Conservation (phyloP, 2,113 vertebrate genomes). For the Gymnorhina tibicen region DNA sequence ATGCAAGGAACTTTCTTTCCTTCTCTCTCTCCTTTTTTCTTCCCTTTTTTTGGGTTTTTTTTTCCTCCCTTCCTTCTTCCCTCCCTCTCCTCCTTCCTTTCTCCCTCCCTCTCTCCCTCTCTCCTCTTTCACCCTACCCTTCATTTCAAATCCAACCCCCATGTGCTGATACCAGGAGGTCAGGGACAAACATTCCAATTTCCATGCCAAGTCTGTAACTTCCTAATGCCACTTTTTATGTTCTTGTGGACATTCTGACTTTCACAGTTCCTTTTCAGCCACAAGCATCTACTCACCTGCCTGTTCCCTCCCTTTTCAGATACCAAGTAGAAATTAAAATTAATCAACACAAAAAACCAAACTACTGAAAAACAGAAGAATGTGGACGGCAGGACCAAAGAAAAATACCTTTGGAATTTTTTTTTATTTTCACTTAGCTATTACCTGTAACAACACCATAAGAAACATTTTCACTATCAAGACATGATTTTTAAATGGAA, state of each 20-base stretch:
- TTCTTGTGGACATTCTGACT: not conserved
- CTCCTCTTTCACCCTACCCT: not conserved
- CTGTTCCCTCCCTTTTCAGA: not conserved
- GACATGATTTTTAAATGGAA: not conserved
- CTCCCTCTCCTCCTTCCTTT: no score
- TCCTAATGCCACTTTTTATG: not conserved
- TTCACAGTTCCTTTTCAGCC: not conserved
- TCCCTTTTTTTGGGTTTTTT: not conserved
- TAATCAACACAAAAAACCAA: not conserved
- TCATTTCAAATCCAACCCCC: not conserved
- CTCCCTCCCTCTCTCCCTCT: not conserved
- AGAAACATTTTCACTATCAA: not conserved
- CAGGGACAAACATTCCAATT: not conserved
- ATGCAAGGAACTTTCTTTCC: not conserved
- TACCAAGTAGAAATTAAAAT: not conserved
- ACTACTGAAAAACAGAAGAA: not conserved
- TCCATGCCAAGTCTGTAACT: not conserved
- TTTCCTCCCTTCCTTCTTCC: not conserved
- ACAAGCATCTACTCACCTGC: rapidly evolving
- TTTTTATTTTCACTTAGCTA: not conserved
- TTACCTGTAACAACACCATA: not conserved
- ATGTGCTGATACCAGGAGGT: not conserved
- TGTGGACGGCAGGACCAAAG: not conserved
- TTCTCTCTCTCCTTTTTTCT: not conserved
- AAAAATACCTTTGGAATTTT: not conserved